A percentile compares a stretch with the other conserved stretches of the same genome.
phyloP scores from a whole-genome alignment of 2,113 vertebrate species.

The Shinisaurus crocodilurus region DNA sequence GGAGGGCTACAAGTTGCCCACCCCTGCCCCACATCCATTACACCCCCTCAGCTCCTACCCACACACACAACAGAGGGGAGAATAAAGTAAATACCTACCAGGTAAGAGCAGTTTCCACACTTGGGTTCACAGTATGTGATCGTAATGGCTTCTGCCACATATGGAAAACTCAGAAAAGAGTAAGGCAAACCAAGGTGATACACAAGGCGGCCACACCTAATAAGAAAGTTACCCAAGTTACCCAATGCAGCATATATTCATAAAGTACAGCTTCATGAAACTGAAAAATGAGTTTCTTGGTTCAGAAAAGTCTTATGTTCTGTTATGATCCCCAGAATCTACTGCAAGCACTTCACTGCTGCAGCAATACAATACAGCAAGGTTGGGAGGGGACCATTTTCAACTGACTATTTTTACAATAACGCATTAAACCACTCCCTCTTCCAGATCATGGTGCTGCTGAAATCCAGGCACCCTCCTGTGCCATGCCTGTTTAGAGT shows the following conservation, averaged over 20 bases:
- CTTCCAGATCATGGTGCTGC: background rate
- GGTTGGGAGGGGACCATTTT: background rate
- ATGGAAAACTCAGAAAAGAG: conserved; percentile 81
- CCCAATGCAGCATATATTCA: background rate
- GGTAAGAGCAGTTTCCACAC: conserved; percentile 87
- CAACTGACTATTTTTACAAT: background rate
- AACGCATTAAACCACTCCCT: background rate
- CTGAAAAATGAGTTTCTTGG: background rate
- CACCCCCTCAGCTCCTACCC: background rate
- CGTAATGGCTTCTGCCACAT: conserved; percentile 89
- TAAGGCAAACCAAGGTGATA: conserved; percentile 88
- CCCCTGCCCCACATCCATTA: background rate
- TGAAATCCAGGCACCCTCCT: background rate
- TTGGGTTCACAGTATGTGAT: conserved; percentile 84
- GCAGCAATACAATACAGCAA: background rate
- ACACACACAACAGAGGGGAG: background rate
- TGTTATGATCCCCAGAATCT: background rate
- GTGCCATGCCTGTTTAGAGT: background rate
- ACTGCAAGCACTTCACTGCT: background rate
- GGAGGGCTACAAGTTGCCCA: no score
- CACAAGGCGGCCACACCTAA: conserved; percentile 91
- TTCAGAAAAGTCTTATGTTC: background rate
- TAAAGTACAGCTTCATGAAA: background rate
- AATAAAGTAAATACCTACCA: conserved; percentile 73
- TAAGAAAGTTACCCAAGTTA: conserved; percentile 39